Conservation (phyloP, 2,113 vertebrate species). For the Nesoenas mayeri region DNA sequence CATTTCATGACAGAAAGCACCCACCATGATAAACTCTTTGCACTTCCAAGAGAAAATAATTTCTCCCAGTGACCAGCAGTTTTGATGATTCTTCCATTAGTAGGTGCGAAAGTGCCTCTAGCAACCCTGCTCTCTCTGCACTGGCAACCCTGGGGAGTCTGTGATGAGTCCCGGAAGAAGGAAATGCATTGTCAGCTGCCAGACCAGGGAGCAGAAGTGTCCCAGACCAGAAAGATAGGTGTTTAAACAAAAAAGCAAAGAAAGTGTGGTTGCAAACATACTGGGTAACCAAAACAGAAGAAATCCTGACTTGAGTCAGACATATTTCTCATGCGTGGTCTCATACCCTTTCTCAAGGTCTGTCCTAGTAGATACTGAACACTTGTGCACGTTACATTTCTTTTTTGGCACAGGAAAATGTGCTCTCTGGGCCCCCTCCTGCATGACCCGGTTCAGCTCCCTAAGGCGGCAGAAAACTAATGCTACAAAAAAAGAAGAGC, state of each 20-base stretch:
- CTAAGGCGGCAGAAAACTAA: not conserved
- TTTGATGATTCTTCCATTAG: slow-evolving; percentile 45
- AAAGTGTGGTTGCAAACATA: not conserved
- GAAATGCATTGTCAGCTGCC: slow-evolving; percentile 11
- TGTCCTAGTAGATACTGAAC: not conserved
- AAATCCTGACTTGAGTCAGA: not conserved
- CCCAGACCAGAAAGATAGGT: not conserved
- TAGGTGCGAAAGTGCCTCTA: slow-evolving; percentile 44
- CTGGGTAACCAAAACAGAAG: not conserved
- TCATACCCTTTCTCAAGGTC: not conserved
- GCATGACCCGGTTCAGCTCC: not conserved
- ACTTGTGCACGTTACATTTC: not conserved
- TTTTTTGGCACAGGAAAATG: not conserved
- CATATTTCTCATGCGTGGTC: not conserved
- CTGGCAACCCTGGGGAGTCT: not conserved
- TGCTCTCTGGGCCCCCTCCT: not conserved
- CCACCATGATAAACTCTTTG: slow-evolving; percentile 6
- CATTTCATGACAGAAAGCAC: slow-evolving; percentile 21
- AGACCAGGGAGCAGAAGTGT: not conserved
- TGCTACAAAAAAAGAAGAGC: not conserved
- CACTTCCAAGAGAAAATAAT: not conserved
- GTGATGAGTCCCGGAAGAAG: not conserved
- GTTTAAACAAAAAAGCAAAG: slow-evolving; percentile 13
- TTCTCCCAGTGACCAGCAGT: not conserved
- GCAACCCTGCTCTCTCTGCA: not conserved